Conservation (phyloP, 2,113 vertebrate genomes). For the Condylura cristata region DNA sequence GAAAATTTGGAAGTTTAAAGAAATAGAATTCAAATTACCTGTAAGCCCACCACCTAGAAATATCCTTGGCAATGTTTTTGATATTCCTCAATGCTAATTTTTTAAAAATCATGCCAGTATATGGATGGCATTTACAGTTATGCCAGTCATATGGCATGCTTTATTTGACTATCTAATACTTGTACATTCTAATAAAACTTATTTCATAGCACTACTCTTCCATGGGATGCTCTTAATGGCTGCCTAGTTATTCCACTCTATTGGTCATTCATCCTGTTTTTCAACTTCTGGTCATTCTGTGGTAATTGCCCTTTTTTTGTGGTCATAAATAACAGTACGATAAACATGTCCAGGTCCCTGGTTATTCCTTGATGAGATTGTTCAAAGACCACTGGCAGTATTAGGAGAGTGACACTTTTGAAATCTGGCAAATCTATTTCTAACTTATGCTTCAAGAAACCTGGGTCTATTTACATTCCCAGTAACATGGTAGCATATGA, state of each 20-base stretch:
- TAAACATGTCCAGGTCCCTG: not conserved
- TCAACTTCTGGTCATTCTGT: not conserved
- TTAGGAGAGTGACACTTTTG: not conserved
- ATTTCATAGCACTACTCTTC: not conserved
- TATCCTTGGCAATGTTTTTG: not conserved
- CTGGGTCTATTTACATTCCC: not conserved
- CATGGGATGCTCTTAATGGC: not conserved
- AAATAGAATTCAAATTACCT: not conserved
- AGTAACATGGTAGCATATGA: not conserved
- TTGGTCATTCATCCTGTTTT: not conserved
- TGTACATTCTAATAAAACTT: not conserved
- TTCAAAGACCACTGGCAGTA: not conserved
- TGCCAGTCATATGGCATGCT: not conserved
- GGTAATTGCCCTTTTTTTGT: not conserved
- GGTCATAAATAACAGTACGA: not conserved
- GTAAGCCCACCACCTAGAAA: not conserved
- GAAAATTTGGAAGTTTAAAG: not conserved
- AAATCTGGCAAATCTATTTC: not conserved
- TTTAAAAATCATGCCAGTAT: not conserved
- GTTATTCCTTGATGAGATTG: constrained; percentile 2
- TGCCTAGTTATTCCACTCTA: not conserved
- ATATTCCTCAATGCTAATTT: not conserved
- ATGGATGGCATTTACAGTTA: not conserved
- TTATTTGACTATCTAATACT: not conserved
- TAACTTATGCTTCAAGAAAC: not conserved